Conservation (phyloP, 1,140 invertebrate genomes). For the Zaprionus ghesquierei region DNA sequence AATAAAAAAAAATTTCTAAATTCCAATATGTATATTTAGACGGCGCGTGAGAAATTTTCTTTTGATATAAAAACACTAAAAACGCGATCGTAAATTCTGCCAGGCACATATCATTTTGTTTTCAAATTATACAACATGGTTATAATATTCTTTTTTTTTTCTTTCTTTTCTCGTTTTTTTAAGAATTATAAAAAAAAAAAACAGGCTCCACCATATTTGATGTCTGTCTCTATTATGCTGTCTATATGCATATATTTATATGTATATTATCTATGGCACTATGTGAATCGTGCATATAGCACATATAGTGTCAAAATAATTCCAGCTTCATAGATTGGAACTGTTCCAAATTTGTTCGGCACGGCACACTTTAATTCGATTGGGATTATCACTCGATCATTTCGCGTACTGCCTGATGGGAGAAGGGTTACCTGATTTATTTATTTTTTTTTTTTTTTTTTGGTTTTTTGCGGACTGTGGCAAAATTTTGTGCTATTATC, state of each 20-base stretch:
- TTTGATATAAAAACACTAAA: constrained; percentile 57
- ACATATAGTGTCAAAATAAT: constrained; percentile 54
- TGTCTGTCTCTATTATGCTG: constrained; percentile 29
- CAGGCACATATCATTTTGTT: constrained; percentile 70
- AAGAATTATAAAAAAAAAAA: constrained; percentile 44
- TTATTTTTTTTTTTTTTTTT: constrained; percentile 28
- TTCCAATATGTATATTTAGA: constrained; percentile 25
- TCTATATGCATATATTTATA: constrained; percentile 5
- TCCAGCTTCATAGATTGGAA: constrained; percentile 75
- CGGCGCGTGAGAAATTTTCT: constrained; percentile 61
- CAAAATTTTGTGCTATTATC: constrained; percentile 64
- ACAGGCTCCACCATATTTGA: constrained; percentile 29
- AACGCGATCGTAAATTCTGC: constrained; percentile 57
- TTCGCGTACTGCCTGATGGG: background rate
- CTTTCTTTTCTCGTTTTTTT: background rate
- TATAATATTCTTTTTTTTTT: background rate
- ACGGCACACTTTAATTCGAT: constrained; percentile 65
- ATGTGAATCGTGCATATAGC: constrained; percentile 12
- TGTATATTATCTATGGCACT: background rate
- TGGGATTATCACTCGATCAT: constrained; percentile 16
- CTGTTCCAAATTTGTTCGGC: constrained; percentile 58
- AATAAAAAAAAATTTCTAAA: constrained; percentile 27
- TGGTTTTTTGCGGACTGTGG: constrained; percentile 44
- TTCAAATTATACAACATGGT: constrained; percentile 58
- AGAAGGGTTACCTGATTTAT: background rate